These are phyloP conservation scores for Allobates femoralis DNA, from an alignment of 2,797 vertebrate species.

Conservation along the genomic window DNA sequence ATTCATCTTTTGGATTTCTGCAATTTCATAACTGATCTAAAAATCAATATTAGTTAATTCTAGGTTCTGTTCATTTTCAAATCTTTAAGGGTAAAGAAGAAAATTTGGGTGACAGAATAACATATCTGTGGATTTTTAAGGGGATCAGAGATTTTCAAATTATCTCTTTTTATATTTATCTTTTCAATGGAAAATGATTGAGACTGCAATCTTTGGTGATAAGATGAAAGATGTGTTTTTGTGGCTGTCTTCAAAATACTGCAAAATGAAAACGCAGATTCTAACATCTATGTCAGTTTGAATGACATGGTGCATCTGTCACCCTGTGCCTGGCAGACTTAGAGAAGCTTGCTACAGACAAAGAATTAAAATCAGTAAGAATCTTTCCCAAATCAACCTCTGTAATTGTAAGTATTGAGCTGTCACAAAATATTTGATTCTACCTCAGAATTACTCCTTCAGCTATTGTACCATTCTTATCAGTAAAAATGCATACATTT, in stretches of 20 bases:
- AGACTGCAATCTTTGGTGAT: constrained; percentile 3
- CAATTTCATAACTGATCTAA: constrained; percentile 31
- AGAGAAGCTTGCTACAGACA: neutral
- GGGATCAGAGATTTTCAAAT: neutral
- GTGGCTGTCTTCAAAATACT: constrained; percentile 37
- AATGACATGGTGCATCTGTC: constrained; percentile 42
- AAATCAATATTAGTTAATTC: constrained; percentile 60
- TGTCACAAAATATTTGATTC: neutral
- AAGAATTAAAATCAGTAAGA: constrained; percentile 29
- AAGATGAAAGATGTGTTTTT: constrained; percentile 47
- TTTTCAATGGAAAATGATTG: neutral
- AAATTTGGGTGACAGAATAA: constrained; percentile 30
- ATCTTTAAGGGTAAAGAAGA: constrained; percentile 27
- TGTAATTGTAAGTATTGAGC: constrained; percentile 29
- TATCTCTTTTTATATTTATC: constrained; percentile 22
- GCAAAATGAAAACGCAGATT: constrained; percentile 34
- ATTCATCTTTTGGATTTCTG: constrained; percentile 46
- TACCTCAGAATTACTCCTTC: neutral
- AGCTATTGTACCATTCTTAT: neutral
- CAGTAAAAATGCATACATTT: constrained; percentile 14
- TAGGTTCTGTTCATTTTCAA: constrained; percentile 51
- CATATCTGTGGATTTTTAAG: constrained; percentile 18
- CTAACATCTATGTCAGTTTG: constrained; percentile 41
- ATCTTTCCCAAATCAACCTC: neutral
- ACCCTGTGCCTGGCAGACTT: constrained; percentile 31